Evolutionary conservation across 2,113 vertebrate species (phyloP).

Genomic region (Fregetta grallaria): DNA sequence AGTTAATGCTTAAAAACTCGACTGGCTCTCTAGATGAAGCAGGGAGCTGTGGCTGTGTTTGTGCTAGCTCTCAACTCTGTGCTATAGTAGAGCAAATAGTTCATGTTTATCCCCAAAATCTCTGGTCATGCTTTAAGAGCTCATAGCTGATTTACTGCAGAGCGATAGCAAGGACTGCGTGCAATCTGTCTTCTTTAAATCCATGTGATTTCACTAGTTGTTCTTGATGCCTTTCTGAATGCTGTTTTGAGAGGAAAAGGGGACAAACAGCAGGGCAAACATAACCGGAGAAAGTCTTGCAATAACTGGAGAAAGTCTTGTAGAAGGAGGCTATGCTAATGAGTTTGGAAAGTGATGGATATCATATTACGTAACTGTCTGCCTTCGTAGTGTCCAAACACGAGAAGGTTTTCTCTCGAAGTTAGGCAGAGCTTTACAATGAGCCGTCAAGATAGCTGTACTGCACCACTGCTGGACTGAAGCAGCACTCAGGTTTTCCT

Average conservation of each 20-base stretch:
- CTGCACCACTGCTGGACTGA: background rate
- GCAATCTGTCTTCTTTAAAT: background rate
- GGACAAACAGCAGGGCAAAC: background rate
- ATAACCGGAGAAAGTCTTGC: background rate
- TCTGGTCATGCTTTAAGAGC: background rate
- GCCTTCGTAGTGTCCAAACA: background rate
- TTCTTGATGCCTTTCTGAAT: background rate
- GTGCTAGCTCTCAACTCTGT: background rate
- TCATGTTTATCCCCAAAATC: background rate
- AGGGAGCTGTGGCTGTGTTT: background rate
- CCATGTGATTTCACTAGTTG: background rate
- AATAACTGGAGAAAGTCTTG: background rate
- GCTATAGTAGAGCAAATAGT: background rate
- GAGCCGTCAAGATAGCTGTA: background rate
- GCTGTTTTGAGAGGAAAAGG: background rate
- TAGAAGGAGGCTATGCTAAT: background rate
- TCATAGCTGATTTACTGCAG: background rate
- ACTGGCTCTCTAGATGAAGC: background rate
- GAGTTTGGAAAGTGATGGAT: background rate
- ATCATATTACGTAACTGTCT: background rate
- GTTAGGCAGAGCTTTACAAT: background rate
- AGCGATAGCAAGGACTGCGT: accelerated
- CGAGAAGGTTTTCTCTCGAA: background rate
- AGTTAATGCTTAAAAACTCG: background rate
- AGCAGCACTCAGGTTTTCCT: background rate